phyloP scores from a whole-genome alignment of 2,797 vertebrate genomes.

The Acrocephalus scirpaceus region DNA sequence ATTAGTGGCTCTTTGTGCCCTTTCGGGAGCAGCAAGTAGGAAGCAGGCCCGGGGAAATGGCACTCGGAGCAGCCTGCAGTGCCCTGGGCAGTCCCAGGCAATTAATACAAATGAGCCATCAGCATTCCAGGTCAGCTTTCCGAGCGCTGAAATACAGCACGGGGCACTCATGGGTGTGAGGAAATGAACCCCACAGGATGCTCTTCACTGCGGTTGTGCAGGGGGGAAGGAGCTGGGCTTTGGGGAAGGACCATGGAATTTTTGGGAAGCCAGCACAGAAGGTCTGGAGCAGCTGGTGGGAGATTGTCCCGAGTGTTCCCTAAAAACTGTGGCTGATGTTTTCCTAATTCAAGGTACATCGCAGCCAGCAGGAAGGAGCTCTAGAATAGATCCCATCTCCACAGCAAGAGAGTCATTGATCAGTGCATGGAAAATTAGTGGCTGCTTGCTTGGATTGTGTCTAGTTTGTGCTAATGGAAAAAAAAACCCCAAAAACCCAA shows the following conservation, averaged over 20 bases:
- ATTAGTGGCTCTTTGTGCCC: not conserved
- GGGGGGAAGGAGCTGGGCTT: not conserved
- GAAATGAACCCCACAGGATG: not conserved
- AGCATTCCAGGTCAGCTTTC: not conserved
- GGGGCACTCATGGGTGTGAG: not conserved
- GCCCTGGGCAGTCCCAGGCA: not conserved
- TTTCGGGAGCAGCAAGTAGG: not conserved
- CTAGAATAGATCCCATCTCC: not conserved
- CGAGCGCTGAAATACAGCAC: not conserved
- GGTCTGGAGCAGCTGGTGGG: not conserved
- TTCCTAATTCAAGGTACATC: not conserved
- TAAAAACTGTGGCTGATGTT: not conserved
- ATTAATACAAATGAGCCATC: slow-evolving; percentile 18
- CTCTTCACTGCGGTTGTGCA: not conserved
- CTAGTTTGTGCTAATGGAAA: not conserved
- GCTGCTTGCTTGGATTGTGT: not conserved
- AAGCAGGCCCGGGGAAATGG: not conserved
- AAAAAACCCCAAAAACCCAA: not conserved
- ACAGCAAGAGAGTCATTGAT: not conserved
- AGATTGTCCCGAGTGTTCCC: not conserved
- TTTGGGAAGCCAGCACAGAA: accelerated
- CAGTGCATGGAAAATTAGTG: not conserved
- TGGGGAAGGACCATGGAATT: accelerated
- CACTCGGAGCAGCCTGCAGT: not conserved
- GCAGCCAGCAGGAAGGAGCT: not conserved